Evolutionary conservation across 2,888 invertebrate species (phyloP).

Genomic region (Synanthedon myopaeformis): DNA sequence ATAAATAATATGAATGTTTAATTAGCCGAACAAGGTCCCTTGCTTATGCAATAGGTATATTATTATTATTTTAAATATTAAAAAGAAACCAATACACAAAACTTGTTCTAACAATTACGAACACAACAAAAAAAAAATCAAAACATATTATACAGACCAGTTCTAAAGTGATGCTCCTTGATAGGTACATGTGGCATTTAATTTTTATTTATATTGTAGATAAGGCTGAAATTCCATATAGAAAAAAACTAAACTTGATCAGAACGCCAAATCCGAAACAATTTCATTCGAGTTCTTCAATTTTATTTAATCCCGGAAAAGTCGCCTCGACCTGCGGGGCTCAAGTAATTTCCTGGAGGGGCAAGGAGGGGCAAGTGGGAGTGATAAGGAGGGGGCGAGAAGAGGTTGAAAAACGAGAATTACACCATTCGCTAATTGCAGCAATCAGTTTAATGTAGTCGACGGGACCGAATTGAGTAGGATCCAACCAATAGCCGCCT

Average conservation of each 20-base stretch:
- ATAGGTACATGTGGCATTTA: no score
- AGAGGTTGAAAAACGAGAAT: conserved; percentile 62
- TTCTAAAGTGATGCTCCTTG: no score
- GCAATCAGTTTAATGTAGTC: conserved; percentile 69
- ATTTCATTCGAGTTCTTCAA: conserved; percentile 57
- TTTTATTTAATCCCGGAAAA: conserved; percentile 59
- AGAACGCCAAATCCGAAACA: conserved; percentile 52
- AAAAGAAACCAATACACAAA: no score
- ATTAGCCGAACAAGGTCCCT: no score
- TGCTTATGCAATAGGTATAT: no score
- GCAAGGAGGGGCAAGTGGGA: conserved; percentile 11
- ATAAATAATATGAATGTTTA: no score
- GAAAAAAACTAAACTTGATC: conserved; percentile 34
- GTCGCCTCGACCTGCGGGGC: conserved; percentile 52
- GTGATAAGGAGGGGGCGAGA: conserved; percentile 17
- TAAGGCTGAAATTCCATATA: conserved; percentile 22
- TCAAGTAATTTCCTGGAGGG: conserved; percentile 60
- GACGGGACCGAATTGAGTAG: conserved; percentile 50
- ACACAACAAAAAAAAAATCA: no score
- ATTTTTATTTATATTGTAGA: no score
- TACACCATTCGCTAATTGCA: conserved; percentile 68
- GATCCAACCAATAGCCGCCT: conserved; percentile 39
- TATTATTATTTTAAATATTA: no score
- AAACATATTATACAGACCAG: no score
- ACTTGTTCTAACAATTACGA: no score